Percentiles rank a stretch among this genome's conserved stretches.
Evolutionary conservation across 2,888 invertebrate genomes (phyloP).

Genomic region (Coenonympha glycerion): DNA sequence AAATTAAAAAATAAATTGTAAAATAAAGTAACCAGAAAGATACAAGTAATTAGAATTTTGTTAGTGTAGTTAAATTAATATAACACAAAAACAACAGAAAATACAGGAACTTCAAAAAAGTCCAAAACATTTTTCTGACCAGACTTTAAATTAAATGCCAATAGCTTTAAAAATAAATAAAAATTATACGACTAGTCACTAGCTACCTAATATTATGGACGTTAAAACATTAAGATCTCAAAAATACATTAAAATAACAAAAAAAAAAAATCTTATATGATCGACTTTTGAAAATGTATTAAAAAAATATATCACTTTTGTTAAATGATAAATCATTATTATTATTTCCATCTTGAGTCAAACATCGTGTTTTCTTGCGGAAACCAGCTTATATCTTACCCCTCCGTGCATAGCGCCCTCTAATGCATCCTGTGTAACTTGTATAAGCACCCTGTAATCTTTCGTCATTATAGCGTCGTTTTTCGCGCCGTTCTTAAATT

Average conservation of each 20-base stretch:
- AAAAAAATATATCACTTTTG: background rate
- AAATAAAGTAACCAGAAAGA: slow-evolving; percentile 12
- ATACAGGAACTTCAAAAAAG: slow-evolving; percentile 11
- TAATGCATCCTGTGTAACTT: too few relatives aligned
- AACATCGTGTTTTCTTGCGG: too few relatives aligned
- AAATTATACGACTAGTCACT: slow-evolving; percentile 47
- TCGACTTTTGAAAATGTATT: background rate
- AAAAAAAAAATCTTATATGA: background rate
- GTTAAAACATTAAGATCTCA: slow-evolving; percentile 20
- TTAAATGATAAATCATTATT: too few relatives aligned
- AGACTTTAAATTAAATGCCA: slow-evolving; percentile 26
- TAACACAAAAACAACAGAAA: slow-evolving; percentile 6
- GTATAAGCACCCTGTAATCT: too few relatives aligned
- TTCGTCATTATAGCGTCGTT: too few relatives aligned
- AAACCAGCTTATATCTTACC: too few relatives aligned
- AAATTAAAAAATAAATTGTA: background rate
- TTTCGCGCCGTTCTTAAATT: too few relatives aligned
- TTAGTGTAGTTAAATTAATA: slow-evolving; percentile 1
- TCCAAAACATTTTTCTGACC: slow-evolving; percentile 14
- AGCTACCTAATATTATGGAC: slow-evolving; percentile 28
- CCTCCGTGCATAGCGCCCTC: too few relatives aligned
- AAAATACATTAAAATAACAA: background rate
- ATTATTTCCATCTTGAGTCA: too few relatives aligned
- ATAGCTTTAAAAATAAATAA: slow-evolving; percentile 25
- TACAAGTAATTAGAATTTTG: too few relatives aligned